Evolutionary conservation across 1,140 invertebrate genomes (phyloP), one percentile per base, ranked within the genome.

Genomic region (Achroia grisella): DNA sequence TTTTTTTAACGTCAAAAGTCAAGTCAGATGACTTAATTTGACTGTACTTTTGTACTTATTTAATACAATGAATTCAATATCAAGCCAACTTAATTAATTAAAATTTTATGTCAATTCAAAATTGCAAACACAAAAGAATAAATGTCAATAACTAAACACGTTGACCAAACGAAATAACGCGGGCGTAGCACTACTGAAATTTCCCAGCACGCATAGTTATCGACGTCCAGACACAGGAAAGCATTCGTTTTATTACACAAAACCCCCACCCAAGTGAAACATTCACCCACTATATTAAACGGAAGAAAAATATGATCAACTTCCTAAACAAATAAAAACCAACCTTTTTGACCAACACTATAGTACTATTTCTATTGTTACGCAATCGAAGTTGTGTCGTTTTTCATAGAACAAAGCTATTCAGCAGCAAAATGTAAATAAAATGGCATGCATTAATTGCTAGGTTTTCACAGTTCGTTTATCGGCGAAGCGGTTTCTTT

Each of bases 191-290:
- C 17, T 6, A 23, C 17, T 23, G 39, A 53, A 59, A 54, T 61
- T 61, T 58, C 42, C 42, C 43, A 40, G 57, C 48, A 63, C 62
- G 46, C 61, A 60, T 51, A 39, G 47, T 48, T 49, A 56, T 71
- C 49, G 52, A 60, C 55, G 52, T 63, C 58, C 62, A 64, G 50
- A 58, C 46, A 65, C 65, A 60, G 62, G 68, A 68, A 74, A 67
- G 41, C 54, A 61, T 71, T 70, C 68, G 39, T 71, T 75, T 71
- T 75, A 68, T 71, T 63, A 62, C 56, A 67, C 52, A 65, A 63
- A 60, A 60, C 52, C 62, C 52, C 50, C 48, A 52, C 49, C 65
- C 67, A 60, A 69, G 47, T 68, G 60, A 65, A 69, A 67, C 59
- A 52, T 56, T 68, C 54, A 58, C 54, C 55, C 50, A 52, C 35